Conservation (phyloP, 2,888 invertebrate species). For the Drosophila phalerata region DNA sequence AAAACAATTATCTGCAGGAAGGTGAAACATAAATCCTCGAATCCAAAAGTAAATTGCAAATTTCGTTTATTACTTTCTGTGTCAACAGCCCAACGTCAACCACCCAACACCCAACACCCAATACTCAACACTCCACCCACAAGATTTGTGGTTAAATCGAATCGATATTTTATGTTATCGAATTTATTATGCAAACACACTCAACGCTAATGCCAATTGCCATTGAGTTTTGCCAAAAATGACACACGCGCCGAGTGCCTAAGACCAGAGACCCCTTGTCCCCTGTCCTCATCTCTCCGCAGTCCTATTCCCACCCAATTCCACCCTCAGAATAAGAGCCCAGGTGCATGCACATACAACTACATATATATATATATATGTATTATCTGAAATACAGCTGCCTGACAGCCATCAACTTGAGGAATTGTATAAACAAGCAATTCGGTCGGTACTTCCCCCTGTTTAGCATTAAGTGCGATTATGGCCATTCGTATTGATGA, state of each 20-base stretch:
- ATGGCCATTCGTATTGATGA: conserved; percentile 56
- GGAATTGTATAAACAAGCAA: conserved; percentile 57
- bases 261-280: conserved; percentile 4
- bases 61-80: conserved; percentile 78
- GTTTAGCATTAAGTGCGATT: conserved; percentile 63
- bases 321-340: not conserved
- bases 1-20: conserved; percentile 84
- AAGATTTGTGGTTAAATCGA: conserved; percentile 79
- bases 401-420: conserved; percentile 58
- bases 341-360: conserved; percentile 39
- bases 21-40: conserved; percentile 81
- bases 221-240: conserved; percentile 62
- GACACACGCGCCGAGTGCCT: conserved; percentile 24
- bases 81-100: conserved; percentile 40
- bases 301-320: not conserved
- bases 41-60: conserved; percentile 81
- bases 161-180: conserved; percentile 83
- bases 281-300: not conserved
- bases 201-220: conserved; percentile 69
- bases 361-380: not conserved
- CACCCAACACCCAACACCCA: conserved; percentile 8
- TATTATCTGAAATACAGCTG: conserved; percentile 15
- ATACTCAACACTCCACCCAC: conserved; percentile 17
- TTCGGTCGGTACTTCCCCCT: conserved; percentile 22
- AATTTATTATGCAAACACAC: conserved; percentile 81